Evolutionary conservation across 2,113 vertebrate genomes (phyloP).

Genomic region (Callithrix jacchus): DNA sequence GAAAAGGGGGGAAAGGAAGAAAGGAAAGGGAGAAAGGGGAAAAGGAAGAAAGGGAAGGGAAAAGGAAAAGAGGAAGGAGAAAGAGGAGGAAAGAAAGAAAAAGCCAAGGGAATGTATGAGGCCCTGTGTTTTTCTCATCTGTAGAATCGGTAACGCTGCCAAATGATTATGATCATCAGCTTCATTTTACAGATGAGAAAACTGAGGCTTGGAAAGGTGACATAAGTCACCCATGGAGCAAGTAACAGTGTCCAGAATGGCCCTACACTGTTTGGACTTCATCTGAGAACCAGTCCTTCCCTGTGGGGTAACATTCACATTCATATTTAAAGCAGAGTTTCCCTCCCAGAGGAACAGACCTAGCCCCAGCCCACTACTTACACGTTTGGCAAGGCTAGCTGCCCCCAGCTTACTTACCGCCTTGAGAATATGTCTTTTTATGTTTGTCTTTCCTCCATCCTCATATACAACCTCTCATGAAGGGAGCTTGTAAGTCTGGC

Average conservation of each 20-base stretch:
- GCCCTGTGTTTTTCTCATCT: neutral
- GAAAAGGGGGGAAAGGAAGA: too few relatives aligned
- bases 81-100: too few relatives aligned
- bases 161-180: neutral
- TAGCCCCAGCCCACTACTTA: neutral
- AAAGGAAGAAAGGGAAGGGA: too few relatives aligned
- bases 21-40: too few relatives aligned
- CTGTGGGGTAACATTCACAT: neutral
- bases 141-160: neutral
- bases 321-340: neutral
- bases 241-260: neutral
- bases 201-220: neutral
- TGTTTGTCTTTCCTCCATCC: neutral
- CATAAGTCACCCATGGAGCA: neutral
- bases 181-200: neutral
- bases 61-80: too few relatives aligned
- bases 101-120: neutral
- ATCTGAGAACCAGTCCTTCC: neutral
- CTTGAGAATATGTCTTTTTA: constrained; percentile 22
- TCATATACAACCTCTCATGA: neutral
- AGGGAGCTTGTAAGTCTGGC: constrained; percentile 54
- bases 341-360: neutral
- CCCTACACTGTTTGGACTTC: constrained; percentile 41
- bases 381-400: neutral
- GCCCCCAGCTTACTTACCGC: constrained; percentile 25